Evolutionary conservation across 2,888 invertebrate genomes (phyloP).

Genomic region (Drosophila quinaria): DNA sequence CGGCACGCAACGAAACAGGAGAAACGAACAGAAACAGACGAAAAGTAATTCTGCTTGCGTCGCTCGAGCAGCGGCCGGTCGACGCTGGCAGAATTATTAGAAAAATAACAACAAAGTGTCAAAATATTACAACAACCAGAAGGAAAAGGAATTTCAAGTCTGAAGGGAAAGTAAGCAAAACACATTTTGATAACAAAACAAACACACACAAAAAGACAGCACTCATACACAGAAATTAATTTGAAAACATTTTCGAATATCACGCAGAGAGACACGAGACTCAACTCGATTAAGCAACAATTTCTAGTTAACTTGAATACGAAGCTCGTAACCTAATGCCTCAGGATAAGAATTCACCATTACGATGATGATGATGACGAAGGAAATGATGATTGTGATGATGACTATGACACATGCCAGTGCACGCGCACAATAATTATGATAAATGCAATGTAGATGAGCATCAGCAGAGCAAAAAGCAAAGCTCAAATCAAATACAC

Average conservation of each 20-base stretch:
- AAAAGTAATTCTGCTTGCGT: too few species aligned
- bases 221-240: slow-evolving; percentile 5
- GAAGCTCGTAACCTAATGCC: slow-evolving; percentile 14
- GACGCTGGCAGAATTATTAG: too few species aligned
- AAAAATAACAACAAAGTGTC: too few species aligned
- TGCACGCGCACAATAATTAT: slow-evolving; percentile 59
- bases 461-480: slow-evolving; percentile 12
- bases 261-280: slow-evolving; percentile 12
- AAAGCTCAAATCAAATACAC: slow-evolving; percentile 24
- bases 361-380: slow-evolving; percentile 12
- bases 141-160: too few species aligned
- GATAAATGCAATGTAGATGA: slow-evolving; percentile 64
- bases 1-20: too few species aligned
- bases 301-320: slow-evolving; percentile 1
- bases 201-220: background rate
- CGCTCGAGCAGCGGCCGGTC: too few species aligned
- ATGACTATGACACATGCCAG: slow-evolving; percentile 33
- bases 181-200: slow-evolving; percentile 7
- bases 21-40: too few species aligned
- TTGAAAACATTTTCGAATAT: slow-evolving; percentile 19
- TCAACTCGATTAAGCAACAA: slow-evolving; percentile 1
- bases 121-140: too few species aligned
- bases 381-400: slow-evolving; percentile 16
- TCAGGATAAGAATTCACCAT: background rate
- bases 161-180: slow-evolving; percentile 18